phyloP scores from a whole-genome alignment of 2,888 invertebrate species.

The Tuta absoluta region DNA sequence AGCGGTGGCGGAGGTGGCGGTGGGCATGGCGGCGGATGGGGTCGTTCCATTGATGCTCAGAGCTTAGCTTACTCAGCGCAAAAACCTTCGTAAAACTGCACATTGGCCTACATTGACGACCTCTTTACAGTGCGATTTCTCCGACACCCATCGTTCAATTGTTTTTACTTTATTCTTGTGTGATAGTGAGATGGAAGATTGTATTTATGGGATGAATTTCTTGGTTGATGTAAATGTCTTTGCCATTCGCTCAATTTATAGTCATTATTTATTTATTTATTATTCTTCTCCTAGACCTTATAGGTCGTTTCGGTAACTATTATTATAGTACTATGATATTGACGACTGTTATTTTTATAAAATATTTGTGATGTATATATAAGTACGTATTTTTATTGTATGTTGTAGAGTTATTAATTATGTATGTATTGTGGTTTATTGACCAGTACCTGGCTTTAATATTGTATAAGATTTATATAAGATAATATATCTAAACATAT shows the following conservation, averaged over 20 bases:
- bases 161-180: conserved; percentile 49
- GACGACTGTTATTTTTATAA: conserved; percentile 35
- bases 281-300: conserved; percentile 46
- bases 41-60: conserved; percentile 88
- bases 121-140: conserved; percentile 67
- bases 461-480: conserved; percentile 60
- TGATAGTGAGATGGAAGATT: conserved; percentile 58
- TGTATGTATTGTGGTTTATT: conserved; percentile 41
- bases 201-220: conserved; percentile 55
- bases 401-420: conserved; percentile 29
- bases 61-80: conserved; percentile 90
- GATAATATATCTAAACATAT: conserved; percentile 42
- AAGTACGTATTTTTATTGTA: conserved; percentile 36
- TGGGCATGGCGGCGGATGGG: conserved; percentile 84
- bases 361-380: conserved; percentile 49
- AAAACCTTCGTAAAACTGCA: conserved; percentile 76
- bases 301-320: conserved; percentile 47
- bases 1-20: conserved; percentile 67
- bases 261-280: conserved; percentile 52
- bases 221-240: conserved; percentile 48
- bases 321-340: conserved; percentile 40
- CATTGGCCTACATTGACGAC: conserved; percentile 58
- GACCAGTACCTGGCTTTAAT: conserved; percentile 72
- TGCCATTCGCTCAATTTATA: conserved; percentile 42
- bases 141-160: conserved; percentile 52